These are phyloP conservation scores for Bruchidius siliquastri DNA, from an alignment of 2,888 invertebrate genomes.

Conservation along the genomic window DNA sequence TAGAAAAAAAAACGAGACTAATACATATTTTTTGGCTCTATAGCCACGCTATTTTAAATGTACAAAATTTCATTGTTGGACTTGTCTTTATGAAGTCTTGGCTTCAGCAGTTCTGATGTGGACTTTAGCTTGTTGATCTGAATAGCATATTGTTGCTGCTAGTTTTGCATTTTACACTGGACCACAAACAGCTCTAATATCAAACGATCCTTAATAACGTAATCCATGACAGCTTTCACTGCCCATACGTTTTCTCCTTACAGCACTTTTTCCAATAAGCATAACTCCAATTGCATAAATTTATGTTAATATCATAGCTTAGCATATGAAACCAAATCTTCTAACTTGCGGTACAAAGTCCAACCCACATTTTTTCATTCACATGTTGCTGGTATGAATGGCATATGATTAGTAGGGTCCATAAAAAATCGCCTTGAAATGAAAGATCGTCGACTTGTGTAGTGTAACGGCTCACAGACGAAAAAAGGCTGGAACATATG, in stretches of 20 bases:
- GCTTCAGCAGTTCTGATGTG: too few species aligned
- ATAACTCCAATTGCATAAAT: neutral
- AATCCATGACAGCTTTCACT: neutral
- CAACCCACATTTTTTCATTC: neutral
- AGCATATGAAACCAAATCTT: neutral
- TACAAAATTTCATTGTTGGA: too few species aligned
- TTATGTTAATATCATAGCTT: neutral
- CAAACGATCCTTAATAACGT: neutral
- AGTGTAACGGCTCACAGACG: neutral
- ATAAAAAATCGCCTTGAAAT: neutral
- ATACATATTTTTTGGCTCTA: too few species aligned
- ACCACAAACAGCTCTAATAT: neutral
- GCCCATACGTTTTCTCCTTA: neutral
- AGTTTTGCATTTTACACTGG: too few species aligned
- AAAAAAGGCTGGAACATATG: neutral
- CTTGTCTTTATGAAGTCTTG: too few species aligned
- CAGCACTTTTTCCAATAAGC: neutral
- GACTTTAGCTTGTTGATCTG: too few species aligned
- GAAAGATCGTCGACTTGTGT: neutral
- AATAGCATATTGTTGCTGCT: too few species aligned
- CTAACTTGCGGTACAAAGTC: neutral
- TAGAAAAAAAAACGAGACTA: too few species aligned
- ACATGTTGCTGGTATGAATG: neutral
- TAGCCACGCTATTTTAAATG: too few species aligned
- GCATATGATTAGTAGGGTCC: neutral